Conservation (phyloP, 2,113 vertebrate genomes). For the Rhinolophus sinicus region DNA sequence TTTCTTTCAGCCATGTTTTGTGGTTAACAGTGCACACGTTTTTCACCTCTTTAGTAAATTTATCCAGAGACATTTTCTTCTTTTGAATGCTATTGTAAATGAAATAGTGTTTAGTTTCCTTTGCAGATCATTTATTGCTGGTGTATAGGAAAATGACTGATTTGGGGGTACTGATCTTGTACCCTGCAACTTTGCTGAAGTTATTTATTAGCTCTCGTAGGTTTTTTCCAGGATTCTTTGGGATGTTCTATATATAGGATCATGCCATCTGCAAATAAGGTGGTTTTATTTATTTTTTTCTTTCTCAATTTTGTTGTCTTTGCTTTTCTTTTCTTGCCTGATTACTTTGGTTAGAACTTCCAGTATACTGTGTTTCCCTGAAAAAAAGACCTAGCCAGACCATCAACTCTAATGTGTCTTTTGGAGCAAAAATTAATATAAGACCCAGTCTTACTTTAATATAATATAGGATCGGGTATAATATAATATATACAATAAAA, state of each 20-base stretch:
- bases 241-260: not conserved
- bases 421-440: no score
- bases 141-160: not conserved
- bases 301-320: not conserved
- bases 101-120: not conserved
- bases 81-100: not conserved
- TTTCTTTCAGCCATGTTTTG: not conserved
- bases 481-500: no score
- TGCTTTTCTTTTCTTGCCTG: not conserved
- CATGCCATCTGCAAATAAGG: not conserved
- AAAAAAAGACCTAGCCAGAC: no score
- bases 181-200: not conserved
- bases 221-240: not conserved
- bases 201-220: not conserved
- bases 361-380: no score
- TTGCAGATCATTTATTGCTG: not conserved
- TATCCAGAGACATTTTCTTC: not conserved
- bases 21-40: not conserved
- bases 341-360: not conserved
- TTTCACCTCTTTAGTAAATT: not conserved
- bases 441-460: no score
- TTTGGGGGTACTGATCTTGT: not conserved
- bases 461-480: no score
- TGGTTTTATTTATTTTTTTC: not conserved
- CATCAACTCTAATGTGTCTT: no score